Conservation (phyloP, 1,140 invertebrate genomes). For the Bombus sibiricus region DNA sequence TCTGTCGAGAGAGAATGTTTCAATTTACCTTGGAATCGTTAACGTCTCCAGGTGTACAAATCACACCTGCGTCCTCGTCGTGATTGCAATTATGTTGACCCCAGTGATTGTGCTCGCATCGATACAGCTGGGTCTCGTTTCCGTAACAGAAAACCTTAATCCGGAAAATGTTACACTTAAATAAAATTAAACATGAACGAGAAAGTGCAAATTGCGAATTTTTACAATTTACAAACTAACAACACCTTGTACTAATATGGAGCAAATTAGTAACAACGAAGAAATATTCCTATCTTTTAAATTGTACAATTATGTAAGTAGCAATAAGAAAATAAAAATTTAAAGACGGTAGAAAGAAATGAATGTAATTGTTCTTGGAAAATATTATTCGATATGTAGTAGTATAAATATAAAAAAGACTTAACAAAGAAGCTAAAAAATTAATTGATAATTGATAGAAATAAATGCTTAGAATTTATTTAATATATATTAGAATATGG, state of each 20-base stretch:
- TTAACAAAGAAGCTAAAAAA: background rate
- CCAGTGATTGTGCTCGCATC: conserved; percentile 87
- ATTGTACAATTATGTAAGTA: background rate
- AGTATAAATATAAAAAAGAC: background rate
- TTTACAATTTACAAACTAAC: background rate
- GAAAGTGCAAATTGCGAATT: background rate
- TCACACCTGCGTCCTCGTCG: conserved; percentile 89
- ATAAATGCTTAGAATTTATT: too few relatives aligned
- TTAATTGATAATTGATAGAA: too few relatives aligned
- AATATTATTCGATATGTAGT: background rate
- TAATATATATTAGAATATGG: too few relatives aligned
- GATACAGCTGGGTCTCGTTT: conserved; percentile 85
- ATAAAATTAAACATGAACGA: background rate
- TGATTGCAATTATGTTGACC: conserved; percentile 89
- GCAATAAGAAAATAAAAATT: background rate
- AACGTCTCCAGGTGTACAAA: conserved; percentile 81
- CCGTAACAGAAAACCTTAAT: conserved; percentile 86
- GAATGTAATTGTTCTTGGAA: background rate
- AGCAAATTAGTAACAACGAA: background rate
- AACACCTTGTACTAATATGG: background rate
- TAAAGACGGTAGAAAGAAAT: background rate
- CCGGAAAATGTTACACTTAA: conserved; percentile 33
- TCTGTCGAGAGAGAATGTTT: conserved; percentile 31
- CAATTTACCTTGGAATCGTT: conserved; percentile 75
- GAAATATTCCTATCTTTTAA: background rate